Base-by-base conservation (phyloP, 1,140 invertebrate species). In the Halotydeus destructor region DNA sequence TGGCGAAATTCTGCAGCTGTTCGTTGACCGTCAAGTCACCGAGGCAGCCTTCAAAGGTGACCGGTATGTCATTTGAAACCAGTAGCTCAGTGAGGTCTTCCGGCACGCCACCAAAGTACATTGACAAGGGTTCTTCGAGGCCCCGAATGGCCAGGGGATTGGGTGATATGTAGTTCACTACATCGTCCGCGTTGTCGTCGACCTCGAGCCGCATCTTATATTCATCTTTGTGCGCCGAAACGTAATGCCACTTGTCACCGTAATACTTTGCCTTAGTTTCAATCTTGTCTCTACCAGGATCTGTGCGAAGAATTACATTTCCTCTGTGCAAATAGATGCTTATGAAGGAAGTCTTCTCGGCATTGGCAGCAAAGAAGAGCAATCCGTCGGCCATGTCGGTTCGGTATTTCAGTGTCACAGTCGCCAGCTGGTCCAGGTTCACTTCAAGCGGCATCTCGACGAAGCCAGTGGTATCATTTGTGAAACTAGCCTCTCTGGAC, bases 241-340 rank as follows among this genome's bases (percentile, higher is more conserved):
- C 73, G 5, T 84, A 82, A 59, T 97, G 89, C 83, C 88, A 93
- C 43, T 78, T 69, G 25, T 75, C 77, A 59, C 96, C 86, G 55
- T 84, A 78, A 57, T 80, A 85, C 34, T 58, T 63, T 1, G 63
- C 70, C 19, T 63, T 64, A 2, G 69, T 59, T 1, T 70, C 46
- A 42, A n/a, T 18, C 60, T 67, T 16, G 77, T 54, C 45, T 67
- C 63, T 49, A 41, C 58, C 58, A 16, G 58, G 57, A 41, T 50
- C 51, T 3, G 52, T 55, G 3, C 72, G 69, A 11, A 86, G 64
- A 0, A 71, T 65, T 1, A 88, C 56, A 22, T 66, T 60, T 16
- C 82, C 81, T 40, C 78, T 64, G 0, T 64, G 54, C 18, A 89
- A 40, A 0, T 72, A 68, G 1, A 89, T 55, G 0, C 69, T 72